Evolutionary conservation across 2,888 invertebrate species (phyloP).

Genomic region (Bombylius major): DNA sequence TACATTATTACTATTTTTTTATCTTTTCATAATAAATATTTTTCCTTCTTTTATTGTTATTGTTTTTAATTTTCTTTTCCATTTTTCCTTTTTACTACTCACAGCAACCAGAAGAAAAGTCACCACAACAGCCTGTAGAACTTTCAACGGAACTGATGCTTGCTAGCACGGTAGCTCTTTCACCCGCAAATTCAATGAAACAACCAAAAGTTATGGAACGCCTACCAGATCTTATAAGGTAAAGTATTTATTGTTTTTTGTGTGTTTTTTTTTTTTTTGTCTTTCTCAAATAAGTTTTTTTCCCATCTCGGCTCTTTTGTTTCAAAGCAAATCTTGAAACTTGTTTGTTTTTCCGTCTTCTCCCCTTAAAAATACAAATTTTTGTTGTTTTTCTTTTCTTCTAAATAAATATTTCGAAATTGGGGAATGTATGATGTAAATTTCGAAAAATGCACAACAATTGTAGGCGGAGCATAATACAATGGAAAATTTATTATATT

Average conservation of each 20-base stretch:
- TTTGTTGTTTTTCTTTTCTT: too few species aligned
- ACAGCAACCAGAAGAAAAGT: conserved; percentile 37
- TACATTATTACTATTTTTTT: neutral
- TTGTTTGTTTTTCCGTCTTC: too few species aligned
- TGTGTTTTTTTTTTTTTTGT: conserved; percentile 1
- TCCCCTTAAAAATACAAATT: too few species aligned
- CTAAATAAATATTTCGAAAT: neutral
- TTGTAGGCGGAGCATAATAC: neutral
- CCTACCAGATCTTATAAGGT: conserved; percentile 38
- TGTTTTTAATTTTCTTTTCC: too few species aligned
- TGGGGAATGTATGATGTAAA: neutral
- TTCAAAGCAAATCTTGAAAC: too few species aligned
- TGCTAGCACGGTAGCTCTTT: conserved; percentile 36
- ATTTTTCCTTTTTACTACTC: neutral
- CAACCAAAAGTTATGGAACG: conserved; percentile 37
- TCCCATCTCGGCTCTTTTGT: too few species aligned
- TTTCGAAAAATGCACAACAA: neutral
- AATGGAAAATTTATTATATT: too few species aligned
- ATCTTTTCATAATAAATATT: conserved; percentile 1
- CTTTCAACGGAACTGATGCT: conserved; percentile 38
- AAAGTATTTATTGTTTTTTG: conserved; percentile 6
- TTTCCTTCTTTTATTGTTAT: neutral
- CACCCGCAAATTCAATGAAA: conserved; percentile 34
- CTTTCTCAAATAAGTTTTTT: neutral
- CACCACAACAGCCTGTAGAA: conserved; percentile 37